Evolutionary conservation across 2,797 vertebrate species (phyloP).

Genomic region (Acanthurus leucopareius): DNA sequence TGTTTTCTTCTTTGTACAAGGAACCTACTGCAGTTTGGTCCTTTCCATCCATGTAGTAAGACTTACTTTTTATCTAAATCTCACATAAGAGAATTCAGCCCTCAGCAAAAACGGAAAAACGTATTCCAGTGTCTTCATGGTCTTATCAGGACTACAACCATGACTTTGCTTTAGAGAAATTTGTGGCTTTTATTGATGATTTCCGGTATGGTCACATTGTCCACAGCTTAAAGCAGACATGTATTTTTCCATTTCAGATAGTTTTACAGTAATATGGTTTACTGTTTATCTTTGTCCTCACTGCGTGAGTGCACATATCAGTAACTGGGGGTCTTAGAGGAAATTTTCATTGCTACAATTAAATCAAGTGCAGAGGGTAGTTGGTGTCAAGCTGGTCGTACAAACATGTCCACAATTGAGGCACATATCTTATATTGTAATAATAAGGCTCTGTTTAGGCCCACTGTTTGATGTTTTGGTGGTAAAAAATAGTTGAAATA

Average conservation of each 20-base stretch:
- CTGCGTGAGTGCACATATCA: neutral
- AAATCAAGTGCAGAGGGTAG: no score
- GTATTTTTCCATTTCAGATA: neutral
- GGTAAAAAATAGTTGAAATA: no score
- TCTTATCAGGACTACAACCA: slow-evolving; percentile 33
- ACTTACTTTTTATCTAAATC: no score
- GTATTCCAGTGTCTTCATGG: no score
- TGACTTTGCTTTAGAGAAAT: slow-evolving; percentile 13
- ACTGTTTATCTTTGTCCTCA: neutral
- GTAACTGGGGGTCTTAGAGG: neutral
- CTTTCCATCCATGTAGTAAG: neutral
- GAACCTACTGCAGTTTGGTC: neutral
- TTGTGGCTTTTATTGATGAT: neutral
- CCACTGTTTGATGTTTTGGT: no score
- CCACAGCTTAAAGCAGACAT: slow-evolving; percentile 26
- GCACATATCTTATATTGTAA: no score
- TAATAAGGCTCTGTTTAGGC: no score
- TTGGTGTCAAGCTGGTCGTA: no score
- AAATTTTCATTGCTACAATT: no score
- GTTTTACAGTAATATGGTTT: neutral
- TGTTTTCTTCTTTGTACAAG: neutral
- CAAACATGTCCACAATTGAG: no score
- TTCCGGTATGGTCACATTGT: neutral
- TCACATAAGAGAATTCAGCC: no score
- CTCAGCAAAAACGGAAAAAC: no score